phyloP scores from a whole-genome alignment of 2,113 vertebrate genomes.

The Toxotes jaculatrix region DNA sequence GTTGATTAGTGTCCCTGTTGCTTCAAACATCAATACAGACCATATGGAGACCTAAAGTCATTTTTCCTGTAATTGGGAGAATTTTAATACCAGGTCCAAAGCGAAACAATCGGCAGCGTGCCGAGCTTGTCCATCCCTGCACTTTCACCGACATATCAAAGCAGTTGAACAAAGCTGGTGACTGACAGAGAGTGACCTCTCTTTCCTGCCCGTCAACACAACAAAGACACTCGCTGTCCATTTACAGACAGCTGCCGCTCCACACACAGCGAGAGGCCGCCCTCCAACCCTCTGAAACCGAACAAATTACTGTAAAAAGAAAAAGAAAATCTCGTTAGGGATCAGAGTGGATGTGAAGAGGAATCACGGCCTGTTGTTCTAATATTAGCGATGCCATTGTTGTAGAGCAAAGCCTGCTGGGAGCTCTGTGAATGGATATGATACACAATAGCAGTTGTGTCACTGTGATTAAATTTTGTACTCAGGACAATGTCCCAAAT shows the following conservation, averaged over 20 bases:
- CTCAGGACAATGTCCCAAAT: slow-evolving; percentile 44
- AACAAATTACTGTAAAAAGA: slow-evolving; percentile 68
- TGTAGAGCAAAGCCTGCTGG: slow-evolving; percentile 39
- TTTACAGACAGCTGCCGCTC: slow-evolving; percentile 71
- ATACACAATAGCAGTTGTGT: slow-evolving; percentile 20
- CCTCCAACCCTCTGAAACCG: slow-evolving; percentile 17
- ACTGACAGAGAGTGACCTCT: slow-evolving; percentile 67
- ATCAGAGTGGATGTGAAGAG: slow-evolving; percentile 44
- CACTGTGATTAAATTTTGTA: slow-evolving; percentile 48
- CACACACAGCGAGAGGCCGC: slow-evolving; percentile 11
- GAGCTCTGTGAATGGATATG: slow-evolving; percentile 35
- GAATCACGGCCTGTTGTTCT: slow-evolving; percentile 55
- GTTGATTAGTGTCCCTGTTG: slow-evolving; percentile 14
- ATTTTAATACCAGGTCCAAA: slow-evolving; percentile 32
- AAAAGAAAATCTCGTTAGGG: slow-evolving; percentile 73
- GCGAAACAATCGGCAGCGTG: slow-evolving; percentile 22
- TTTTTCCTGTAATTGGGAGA: slow-evolving; percentile 21
- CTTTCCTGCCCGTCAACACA: slow-evolving; percentile 60
- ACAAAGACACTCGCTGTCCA: slow-evolving; percentile 59
- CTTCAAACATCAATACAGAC: slow-evolving; percentile 15
- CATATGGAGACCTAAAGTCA: slow-evolving; percentile 49
- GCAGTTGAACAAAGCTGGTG: slow-evolving; percentile 49
- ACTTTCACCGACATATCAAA: slow-evolving; percentile 40
- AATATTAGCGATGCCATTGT: slow-evolving; percentile 65
- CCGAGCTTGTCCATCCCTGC: not conserved